Evolutionary conservation across 2,113 vertebrate genomes (phyloP), one percentile per base, ranked within the genome.

Genomic region (Phalacrocorax aristotelis): DNA sequence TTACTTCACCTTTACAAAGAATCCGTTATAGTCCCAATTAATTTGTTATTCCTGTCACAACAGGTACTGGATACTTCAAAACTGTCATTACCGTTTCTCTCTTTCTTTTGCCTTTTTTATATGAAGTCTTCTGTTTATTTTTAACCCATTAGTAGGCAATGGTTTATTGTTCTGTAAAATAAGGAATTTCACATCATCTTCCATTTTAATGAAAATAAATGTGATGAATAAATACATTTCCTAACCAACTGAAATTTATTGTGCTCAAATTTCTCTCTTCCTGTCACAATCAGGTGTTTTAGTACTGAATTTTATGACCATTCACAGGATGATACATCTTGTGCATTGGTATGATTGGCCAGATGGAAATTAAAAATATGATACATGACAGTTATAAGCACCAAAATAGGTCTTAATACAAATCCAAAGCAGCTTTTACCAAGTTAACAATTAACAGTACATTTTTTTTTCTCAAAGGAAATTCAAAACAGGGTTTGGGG

Each of bases 11-110:
- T 99, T 99, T 99, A 99, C 98, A 99, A 99, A 99, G 98, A 99
- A 99, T 99, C 99, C 98, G 99, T 99, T 99, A 99, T 99, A 99
- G 98, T 99, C 99, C 99, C 99, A 99, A 99, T 99, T 99, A 99
- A 99, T 99, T 99, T 99, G 99, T 99, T 99, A 99, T 99, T 99
- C 99, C 98, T 99, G 99, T 99, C 99, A 99, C 99, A 99, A 99
- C 99, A 99, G 98, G 98, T 99, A 99, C 98, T 98, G 98, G 99
- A 98, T 98, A 98, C 98, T 99, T 99, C 99, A 99, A 98, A 99
- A 98, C 99, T 99, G 99, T 99, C 99, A 99, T 98, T 97, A 97
- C 96, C 95, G 93, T 98, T 98, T 98, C 98, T 98, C 98, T 99
- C 98, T 98, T 98, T 98, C 98, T 97, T 97, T 94, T 95, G 95